phyloP scores from a whole-genome alignment of 2,113 vertebrate species.

The Dunckerocampus dactyliophorus region DNA sequence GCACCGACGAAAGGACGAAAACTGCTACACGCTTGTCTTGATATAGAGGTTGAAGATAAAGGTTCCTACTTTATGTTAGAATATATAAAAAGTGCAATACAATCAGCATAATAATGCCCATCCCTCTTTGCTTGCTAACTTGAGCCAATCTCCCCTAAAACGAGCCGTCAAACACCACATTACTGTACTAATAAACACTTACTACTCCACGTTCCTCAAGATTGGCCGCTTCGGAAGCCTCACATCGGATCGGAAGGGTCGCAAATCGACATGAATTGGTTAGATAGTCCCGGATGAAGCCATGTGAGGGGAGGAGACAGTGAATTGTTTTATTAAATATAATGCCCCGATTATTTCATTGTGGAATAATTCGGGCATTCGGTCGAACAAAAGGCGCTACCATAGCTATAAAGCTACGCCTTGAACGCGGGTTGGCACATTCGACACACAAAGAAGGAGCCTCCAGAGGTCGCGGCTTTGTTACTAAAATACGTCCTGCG shows the following conservation, averaged over 20 bases:
- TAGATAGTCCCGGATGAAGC: constrained; percentile 27
- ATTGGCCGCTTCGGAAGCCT: constrained; percentile 61
- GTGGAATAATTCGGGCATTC: constrained; percentile 69
- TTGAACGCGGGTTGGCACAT: constrained; percentile 57
- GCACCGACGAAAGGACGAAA: too few relatives aligned
- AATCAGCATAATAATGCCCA: too few relatives aligned
- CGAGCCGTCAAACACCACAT: constrained; percentile 2
- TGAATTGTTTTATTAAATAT: constrained; percentile 33
- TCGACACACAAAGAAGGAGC: constrained; percentile 55
- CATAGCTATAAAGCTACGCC: constrained; percentile 53
- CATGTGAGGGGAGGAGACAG: constrained; percentile 11
- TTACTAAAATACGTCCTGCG: background rate
- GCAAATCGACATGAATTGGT: constrained; percentile 49
- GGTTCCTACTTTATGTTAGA: too few relatives aligned
- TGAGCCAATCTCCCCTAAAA: background rate
- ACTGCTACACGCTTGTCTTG: too few relatives aligned
- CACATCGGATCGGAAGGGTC: constrained; percentile 34
- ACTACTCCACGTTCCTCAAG: constrained; percentile 70
- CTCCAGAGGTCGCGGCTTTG: background rate
- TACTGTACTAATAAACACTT: constrained; percentile 61
- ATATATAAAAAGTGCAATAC: too few relatives aligned
- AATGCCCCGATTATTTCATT: constrained; percentile 53
- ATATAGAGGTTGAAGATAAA: too few relatives aligned
- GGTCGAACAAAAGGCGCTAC: constrained; percentile 71
- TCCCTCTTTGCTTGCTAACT: too few relatives aligned